phyloP scores from a whole-genome alignment of 2,888 invertebrate genomes.

The Melangyna quadrimaculata region DNA sequence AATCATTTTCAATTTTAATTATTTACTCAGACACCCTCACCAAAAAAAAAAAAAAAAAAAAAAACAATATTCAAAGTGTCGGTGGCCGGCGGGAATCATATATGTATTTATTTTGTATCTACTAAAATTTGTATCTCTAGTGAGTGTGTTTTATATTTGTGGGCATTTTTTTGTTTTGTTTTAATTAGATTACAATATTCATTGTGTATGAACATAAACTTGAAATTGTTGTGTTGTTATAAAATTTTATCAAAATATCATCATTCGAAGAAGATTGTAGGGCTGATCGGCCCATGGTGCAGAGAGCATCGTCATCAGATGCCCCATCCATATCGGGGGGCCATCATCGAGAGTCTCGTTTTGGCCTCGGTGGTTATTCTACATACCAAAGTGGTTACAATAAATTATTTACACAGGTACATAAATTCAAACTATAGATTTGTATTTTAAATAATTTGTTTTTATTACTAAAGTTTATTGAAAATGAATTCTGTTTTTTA shows the following conservation, averaged over 20 bases:
- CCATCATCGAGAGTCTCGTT: constrained; percentile 81
- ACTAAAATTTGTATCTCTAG: background rate
- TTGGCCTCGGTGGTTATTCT: constrained; percentile 81
- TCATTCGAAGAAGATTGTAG: constrained; percentile 81
- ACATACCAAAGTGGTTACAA: constrained; percentile 81
- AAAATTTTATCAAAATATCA: constrained; percentile 80
- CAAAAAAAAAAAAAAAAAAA: too few relatives aligned
- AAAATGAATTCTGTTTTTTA: background rate
- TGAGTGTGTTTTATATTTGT: background rate
- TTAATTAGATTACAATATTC: background rate
- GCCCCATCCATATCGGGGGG: constrained; percentile 80
- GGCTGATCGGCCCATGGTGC: constrained; percentile 82
- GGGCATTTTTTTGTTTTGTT: background rate
- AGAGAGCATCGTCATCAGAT: constrained; percentile 81
- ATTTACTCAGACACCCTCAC: background rate
- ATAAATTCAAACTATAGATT: constrained; percentile 48
- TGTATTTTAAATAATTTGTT: background rate
- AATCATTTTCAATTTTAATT: background rate
- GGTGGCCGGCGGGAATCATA: background rate
- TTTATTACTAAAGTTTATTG: background rate
- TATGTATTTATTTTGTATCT: background rate
- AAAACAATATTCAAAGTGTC: background rate
- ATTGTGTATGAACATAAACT: constrained; percentile 27
- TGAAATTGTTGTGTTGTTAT: constrained; percentile 74
- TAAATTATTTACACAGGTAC: constrained; percentile 81